phyloP scores from a whole-genome alignment of 2,888 invertebrate species.

The Lithodes maja region DNA sequence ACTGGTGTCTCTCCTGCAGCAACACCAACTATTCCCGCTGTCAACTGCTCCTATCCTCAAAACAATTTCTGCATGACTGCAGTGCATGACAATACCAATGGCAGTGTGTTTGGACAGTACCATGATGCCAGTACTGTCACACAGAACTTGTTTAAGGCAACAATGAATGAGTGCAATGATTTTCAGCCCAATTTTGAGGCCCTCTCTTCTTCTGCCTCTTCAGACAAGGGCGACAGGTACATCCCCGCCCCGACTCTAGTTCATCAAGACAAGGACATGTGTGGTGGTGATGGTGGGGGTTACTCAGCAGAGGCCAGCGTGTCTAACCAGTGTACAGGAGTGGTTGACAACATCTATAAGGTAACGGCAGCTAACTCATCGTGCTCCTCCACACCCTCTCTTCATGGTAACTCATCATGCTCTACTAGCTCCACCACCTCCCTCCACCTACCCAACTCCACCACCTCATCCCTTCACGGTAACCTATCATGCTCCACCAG shows the following conservation, averaged over 20 bases:
- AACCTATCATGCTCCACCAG: too few species aligned
- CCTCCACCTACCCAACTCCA: too few species aligned
- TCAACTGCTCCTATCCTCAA: conserved; percentile 59
- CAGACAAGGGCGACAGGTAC: conserved; percentile 61
- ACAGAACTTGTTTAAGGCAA: conserved; percentile 51
- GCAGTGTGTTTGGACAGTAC: conserved; percentile 60
- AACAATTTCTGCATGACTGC: conserved; percentile 62
- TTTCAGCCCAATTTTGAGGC: conserved; percentile 62
- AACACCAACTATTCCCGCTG: conserved; percentile 31
- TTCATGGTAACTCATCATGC: too few species aligned
- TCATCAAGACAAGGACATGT: conserved; percentile 42
- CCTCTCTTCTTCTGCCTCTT: conserved; percentile 56
- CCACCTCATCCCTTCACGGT: too few species aligned
- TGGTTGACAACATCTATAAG: conserved; percentile 26
- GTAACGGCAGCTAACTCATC: not conserved
- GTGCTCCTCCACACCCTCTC: not conserved
- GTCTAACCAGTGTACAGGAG: conserved; percentile 25
- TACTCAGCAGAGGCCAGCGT: not conserved
- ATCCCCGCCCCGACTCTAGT: conserved; percentile 44
- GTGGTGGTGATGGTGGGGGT: not conserved
- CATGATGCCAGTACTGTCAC: conserved; percentile 40
- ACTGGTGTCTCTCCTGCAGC: conserved; percentile 42
- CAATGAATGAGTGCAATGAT: conserved; percentile 52
- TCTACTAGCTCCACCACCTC: too few species aligned
- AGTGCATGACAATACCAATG: conserved; percentile 48